Conservation (phyloP, 2,888 invertebrate species). For the Lycocerus yunnanus region DNA sequence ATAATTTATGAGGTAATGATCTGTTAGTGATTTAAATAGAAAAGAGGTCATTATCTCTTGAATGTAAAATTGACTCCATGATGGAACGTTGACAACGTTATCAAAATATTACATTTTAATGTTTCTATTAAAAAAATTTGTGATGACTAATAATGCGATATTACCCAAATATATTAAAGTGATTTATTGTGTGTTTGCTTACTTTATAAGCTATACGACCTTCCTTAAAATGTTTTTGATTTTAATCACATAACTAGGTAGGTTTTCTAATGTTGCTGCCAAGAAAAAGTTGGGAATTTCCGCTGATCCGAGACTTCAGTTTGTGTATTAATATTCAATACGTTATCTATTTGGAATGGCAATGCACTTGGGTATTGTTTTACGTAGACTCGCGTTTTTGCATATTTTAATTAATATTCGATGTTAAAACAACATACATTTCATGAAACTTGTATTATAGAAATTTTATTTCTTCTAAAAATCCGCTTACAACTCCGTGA, state of each 20-base stretch:
- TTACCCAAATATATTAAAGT: background rate
- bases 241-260: slow-evolving; percentile 13
- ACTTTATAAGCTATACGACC: background rate
- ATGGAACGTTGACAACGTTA: background rate
- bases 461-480: background rate
- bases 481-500: background rate
- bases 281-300: slow-evolving; percentile 23
- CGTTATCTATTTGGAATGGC: slow-evolving; percentile 4
- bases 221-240: slow-evolving; percentile 2
- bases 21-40: background rate
- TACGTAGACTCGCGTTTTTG: background rate
- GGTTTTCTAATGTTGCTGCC: slow-evolving; percentile 14
- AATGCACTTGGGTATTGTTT: slow-evolving; percentile 13
- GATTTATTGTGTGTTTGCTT: background rate
- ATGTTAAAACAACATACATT: background rate
- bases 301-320: slow-evolving; percentile 12
- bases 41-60: background rate
- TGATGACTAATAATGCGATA: background rate
- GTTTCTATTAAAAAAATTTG: background rate
- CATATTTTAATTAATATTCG: background rate
- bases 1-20: background rate
- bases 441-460: background rate
- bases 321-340: slow-evolving; percentile 18
- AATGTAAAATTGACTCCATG: background rate
- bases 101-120: background rate